phyloP scores from a whole-genome alignment of 2,888 invertebrate genomes.

The Pherbina coryleti region DNA sequence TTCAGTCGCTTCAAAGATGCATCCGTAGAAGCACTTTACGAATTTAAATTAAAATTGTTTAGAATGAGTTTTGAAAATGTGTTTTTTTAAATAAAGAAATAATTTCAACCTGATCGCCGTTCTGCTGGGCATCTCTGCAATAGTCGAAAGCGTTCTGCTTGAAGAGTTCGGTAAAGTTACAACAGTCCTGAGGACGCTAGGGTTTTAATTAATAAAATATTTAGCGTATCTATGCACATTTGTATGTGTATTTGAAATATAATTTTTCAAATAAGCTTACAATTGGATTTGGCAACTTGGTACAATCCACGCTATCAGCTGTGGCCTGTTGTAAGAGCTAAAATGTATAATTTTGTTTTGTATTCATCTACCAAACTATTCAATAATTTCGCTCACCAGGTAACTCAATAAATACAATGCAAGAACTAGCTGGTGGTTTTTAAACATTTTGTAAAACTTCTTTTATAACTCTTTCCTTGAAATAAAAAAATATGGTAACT shows the following conservation, averaged over 20 bases:
- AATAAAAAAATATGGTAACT: no score
- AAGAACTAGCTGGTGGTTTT: not conserved
- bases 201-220: not conserved
- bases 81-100: not conserved
- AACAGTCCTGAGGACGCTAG: constrained; percentile 42
- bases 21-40: constrained; percentile 41
- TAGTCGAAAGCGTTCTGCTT: constrained; percentile 31
- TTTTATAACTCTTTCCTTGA: no score
- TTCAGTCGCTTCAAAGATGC: constrained; percentile 39
- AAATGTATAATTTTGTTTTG: not conserved
- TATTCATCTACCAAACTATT: not conserved
- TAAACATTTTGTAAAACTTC: no score
- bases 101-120: constrained; percentile 31
- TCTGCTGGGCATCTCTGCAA: constrained; percentile 17
- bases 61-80: not conserved
- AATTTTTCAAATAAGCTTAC: constrained; percentile 26
- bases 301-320: constrained; percentile 29
- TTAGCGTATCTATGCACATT: not conserved
- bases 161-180: constrained; percentile 41
- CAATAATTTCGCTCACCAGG: not conserved
- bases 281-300: constrained; percentile 41
- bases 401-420: not conserved
- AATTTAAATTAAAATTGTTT: not conserved
- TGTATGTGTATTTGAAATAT: not conserved
- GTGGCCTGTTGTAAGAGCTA: not conserved